These are phyloP conservation scores for Sycobia sp. DNA, from an alignment of 1,140 invertebrate species.

Conservation along the genomic window DNA sequence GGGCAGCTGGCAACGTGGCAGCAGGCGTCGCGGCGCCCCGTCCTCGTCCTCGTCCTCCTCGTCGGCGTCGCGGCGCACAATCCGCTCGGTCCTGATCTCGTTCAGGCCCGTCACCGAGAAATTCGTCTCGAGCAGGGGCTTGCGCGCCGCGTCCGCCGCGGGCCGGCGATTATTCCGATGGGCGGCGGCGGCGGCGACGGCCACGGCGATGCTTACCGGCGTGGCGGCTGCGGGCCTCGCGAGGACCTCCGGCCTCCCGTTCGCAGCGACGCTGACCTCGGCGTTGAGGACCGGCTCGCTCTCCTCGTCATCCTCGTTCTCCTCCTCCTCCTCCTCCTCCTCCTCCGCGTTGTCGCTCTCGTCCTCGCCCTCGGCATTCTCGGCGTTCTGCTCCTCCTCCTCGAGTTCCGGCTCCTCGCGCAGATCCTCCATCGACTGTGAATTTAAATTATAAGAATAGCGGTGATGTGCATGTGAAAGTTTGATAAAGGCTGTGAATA, in stretches of 20 bases:
- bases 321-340: constrained; percentile 51
- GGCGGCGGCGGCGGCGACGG: constrained; percentile 9
- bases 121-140: constrained; percentile 49
- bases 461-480: no score
- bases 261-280: constrained; percentile 30
- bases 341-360: constrained; percentile 45
- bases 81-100: constrained; percentile 51
- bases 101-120: constrained; percentile 54
- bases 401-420: constrained; percentile 61
- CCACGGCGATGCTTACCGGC: constrained; percentile 51
- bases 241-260: constrained; percentile 41
- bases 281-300: constrained; percentile 46
- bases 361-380: constrained; percentile 61
- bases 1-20: background rate
- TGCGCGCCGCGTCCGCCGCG: no score
- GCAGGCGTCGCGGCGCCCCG: background rate
- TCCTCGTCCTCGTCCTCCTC: no score
- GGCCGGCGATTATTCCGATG: no score
- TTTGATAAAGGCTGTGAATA: no score
- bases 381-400: constrained; percentile 47
- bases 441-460: no score
- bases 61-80: constrained; percentile 32
- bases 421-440: constrained; percentile 59
- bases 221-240: constrained; percentile 49
- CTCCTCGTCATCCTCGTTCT: constrained; percentile 51